A percentile compares a stretch with the other conserved stretches of the same genome.
These are phyloP conservation scores for Eulemur coronatus DNA, from an alignment of 2,797 vertebrate genomes.

Conservation along the genomic window DNA sequence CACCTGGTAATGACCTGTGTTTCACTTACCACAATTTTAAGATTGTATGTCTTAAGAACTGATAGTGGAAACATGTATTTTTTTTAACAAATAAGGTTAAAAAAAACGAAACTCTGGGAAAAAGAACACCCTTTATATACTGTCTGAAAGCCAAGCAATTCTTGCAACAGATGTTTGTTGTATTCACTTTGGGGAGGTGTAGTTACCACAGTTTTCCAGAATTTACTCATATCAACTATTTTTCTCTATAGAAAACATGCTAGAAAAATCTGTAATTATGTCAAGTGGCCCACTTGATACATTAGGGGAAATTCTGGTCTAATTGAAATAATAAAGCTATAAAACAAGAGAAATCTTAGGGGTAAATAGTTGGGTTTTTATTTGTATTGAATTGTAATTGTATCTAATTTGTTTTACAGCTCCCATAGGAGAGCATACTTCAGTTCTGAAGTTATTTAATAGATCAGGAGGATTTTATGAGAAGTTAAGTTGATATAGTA, in stretches of 20 bases:
- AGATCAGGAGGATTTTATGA: constrained; percentile 65
- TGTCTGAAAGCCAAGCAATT: constrained; percentile 78
- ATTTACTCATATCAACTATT: constrained; percentile 57
- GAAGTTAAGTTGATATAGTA: constrained; percentile 64
- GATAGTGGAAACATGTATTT: constrained; percentile 52
- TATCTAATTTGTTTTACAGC: constrained; percentile 72
- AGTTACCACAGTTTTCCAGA: constrained; percentile 76
- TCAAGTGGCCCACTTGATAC: constrained; percentile 2
- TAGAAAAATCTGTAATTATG: constrained; percentile 30
- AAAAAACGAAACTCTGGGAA: background rate
- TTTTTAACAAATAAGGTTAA: background rate
- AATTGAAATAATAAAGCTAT: constrained; percentile 56
- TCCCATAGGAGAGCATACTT: constrained; percentile 65
- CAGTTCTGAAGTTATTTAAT: constrained; percentile 72
- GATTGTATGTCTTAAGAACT: constrained; percentile 47
- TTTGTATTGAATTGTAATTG: constrained; percentile 72
- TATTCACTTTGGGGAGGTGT: constrained; percentile 75
- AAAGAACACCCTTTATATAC: constrained; percentile 72
- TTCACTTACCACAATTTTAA: constrained; percentile 66
- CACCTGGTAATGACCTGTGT: constrained; percentile 45
- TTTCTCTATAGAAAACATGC: constrained; percentile 55
- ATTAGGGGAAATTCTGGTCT: constrained; percentile 43
- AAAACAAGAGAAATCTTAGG: constrained; percentile 49
- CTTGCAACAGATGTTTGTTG: constrained; percentile 83
- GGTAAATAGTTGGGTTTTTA: constrained; percentile 53